phyloP scores from a whole-genome alignment of 2,113 vertebrate genomes.

The Okapia johnstoni region DNA sequence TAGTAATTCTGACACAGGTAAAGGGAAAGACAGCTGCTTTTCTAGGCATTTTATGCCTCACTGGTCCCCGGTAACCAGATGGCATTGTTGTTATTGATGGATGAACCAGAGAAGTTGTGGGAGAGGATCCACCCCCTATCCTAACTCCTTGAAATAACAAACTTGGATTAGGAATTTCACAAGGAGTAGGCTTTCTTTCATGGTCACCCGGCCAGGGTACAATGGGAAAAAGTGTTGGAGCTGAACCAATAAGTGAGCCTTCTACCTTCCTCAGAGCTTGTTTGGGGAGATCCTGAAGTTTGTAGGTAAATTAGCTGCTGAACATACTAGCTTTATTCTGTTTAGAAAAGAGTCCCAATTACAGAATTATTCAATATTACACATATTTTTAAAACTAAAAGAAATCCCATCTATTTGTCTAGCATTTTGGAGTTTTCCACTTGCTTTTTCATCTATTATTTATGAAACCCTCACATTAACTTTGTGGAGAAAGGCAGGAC shows the following conservation, averaged over 20 bases:
- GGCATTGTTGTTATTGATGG: constrained; percentile 65
- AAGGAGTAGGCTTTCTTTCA: background rate
- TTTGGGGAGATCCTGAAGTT: background rate
- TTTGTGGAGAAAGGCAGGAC: background rate
- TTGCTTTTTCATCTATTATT: background rate
- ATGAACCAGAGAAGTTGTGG: constrained; percentile 42
- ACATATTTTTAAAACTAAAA: background rate
- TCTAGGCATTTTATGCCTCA: constrained; percentile 54
- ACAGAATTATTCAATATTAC: background rate
- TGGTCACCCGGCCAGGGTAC: background rate
- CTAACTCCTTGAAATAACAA: constrained; percentile 4
- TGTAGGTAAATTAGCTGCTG: background rate
- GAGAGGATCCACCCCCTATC: background rate
- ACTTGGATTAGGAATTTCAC: background rate
- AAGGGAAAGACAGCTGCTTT: constrained; percentile 68
- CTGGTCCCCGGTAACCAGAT: constrained; percentile 65
- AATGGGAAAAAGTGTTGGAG: background rate
- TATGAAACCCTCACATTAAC: background rate
- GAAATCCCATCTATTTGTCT: background rate
- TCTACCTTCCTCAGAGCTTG: background rate
- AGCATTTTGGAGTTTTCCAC: background rate
- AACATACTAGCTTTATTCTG: background rate
- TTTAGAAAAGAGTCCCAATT: background rate
- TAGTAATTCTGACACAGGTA: constrained; percentile 72
- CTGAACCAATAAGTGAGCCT: background rate